These are phyloP conservation scores for Dinomys branickii DNA, from an alignment of 2,113 vertebrate genomes.

Conservation along the genomic window DNA sequence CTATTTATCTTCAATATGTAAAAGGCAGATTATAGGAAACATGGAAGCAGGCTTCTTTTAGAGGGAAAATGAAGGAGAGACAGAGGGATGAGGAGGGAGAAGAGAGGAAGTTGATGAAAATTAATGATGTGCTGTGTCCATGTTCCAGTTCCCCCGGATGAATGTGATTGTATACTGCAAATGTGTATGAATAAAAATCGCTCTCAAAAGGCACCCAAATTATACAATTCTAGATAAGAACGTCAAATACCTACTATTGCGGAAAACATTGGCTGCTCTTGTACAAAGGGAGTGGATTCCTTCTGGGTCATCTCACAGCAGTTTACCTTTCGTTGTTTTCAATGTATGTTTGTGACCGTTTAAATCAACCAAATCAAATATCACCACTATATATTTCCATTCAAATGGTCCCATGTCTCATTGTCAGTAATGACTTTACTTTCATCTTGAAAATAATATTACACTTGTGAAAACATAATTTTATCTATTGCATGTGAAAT, in stretches of 20 bases:
- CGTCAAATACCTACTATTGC: not conserved
- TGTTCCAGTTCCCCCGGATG: not conserved
- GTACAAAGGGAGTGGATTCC: not conserved
- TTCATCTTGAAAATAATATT: not conserved
- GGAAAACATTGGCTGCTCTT: not conserved
- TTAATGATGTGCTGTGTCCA: not conserved
- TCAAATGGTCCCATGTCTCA: not conserved
- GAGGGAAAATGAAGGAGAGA: not conserved
- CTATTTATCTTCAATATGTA: not conserved
- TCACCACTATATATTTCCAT: not conserved
- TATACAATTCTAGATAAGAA: not conserved
- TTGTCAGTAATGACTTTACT: not conserved
- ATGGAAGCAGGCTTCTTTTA: not conserved
- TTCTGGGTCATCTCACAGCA: not conserved
- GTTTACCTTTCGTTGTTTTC: not conserved
- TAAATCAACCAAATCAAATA: not conserved
- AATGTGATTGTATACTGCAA: not conserved
- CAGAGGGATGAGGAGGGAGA: not conserved
- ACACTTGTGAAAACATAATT: not conserved
- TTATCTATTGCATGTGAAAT: not conserved
- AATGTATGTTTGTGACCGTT: not conserved
- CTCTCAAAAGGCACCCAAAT: not conserved
- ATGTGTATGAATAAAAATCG: not conserved
- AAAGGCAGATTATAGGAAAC: not conserved
- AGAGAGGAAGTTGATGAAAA: not conserved